These are phyloP conservation scores for Aphodius sticticus DNA, from an alignment of 2,888 invertebrate species.

Conservation along the genomic window DNA sequence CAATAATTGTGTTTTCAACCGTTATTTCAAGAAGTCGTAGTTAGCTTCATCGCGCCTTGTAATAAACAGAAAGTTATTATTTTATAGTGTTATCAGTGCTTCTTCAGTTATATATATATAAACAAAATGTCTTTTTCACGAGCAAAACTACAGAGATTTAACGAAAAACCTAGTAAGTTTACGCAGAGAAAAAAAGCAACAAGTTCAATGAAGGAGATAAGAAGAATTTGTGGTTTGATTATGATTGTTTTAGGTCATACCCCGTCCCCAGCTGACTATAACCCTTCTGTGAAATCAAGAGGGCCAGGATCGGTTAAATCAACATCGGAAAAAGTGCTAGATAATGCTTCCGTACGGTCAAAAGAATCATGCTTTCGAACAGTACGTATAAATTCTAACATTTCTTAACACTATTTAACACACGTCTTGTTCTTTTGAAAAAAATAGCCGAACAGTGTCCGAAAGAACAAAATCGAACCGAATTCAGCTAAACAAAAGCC, in stretches of 20 bases:
- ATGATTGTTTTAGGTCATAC: conserved; percentile 56
- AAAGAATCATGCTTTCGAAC: conserved; percentile 56
- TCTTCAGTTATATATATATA: not conserved
- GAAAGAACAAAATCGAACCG: conserved; percentile 16
- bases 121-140: not conserved
- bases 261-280: conserved; percentile 61
- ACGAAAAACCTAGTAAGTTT: not conserved
- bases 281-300: conserved; percentile 1
- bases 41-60: not conserved
- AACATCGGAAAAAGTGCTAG: conserved; percentile 55
- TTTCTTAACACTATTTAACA: not conserved
- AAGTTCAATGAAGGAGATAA: not conserved
- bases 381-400: conserved; percentile 48
- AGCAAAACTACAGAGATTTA: not conserved
- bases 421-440: conserved; percentile 16
- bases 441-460: not conserved
- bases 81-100: not conserved
- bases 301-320: conserved; percentile 57
- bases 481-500: conserved; percentile 48
- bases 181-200: not conserved
- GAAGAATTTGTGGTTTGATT: not conserved
- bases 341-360: conserved; percentile 46
- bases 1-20: not conserved
- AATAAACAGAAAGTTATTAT: not conserved
- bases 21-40: not conserved